Percentiles rank a stretch among this genome's conserved stretches.
Evolutionary conservation across 2,113 vertebrate species (phyloP).

Genomic region (Cariama cristata): DNA sequence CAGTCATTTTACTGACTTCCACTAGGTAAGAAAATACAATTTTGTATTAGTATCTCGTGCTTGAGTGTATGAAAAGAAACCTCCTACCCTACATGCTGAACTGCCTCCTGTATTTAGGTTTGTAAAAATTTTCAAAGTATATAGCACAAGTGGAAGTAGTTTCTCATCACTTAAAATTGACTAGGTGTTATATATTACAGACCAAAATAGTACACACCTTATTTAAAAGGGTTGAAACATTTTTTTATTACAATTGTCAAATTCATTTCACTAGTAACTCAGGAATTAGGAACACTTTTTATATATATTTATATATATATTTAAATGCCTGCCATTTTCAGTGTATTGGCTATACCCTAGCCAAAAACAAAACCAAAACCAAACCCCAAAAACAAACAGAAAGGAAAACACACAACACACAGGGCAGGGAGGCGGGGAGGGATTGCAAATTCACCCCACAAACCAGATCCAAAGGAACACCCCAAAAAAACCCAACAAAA

Average conservation of each 20-base stretch:
- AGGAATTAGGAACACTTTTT: slow-evolving; percentile 73
- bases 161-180: slow-evolving; percentile 56
- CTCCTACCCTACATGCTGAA: slow-evolving; percentile 66
- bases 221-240: slow-evolving; percentile 71
- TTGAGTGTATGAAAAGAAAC: slow-evolving; percentile 70
- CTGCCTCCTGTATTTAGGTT: slow-evolving; percentile 50
- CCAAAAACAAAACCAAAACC: background rate
- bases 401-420: slow-evolving; percentile 3
- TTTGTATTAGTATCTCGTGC: slow-evolving; percentile 78
- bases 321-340: slow-evolving; percentile 84
- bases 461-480: slow-evolving; percentile 20
- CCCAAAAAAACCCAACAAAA: slow-evolving; percentile 45
- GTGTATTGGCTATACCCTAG: slow-evolving; percentile 29
- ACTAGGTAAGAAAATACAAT: slow-evolving; percentile 84
- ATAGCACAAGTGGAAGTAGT: slow-evolving; percentile 64
- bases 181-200: slow-evolving; percentile 75
- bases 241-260: slow-evolving; percentile 82
- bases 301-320: slow-evolving; percentile 57
- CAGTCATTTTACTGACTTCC: slow-evolving; percentile 75
- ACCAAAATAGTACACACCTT: slow-evolving; percentile 83
- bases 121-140: slow-evolving; percentile 71
- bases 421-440: background rate
- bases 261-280: slow-evolving; percentile 81
- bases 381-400: background rate
- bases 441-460: background rate